phyloP scores from a whole-genome alignment of 2,888 invertebrate genomes.

The Therioaphis trifolii region DNA sequence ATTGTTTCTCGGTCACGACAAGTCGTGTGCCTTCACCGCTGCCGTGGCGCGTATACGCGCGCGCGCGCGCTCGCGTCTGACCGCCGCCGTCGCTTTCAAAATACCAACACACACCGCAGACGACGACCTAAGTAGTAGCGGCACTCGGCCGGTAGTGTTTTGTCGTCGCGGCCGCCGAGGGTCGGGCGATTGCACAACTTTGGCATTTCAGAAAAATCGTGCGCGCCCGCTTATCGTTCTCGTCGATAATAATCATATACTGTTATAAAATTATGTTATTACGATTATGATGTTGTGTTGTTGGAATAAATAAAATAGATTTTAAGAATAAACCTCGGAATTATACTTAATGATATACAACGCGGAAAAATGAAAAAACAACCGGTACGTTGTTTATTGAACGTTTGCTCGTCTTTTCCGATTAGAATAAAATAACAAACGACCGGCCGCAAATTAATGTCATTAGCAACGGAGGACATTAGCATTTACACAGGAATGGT shows the following conservation, averaged over 20 bases:
- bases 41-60: slow-evolving; percentile 20
- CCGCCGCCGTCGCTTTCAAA: slow-evolving; percentile 44
- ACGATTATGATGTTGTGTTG: too few relatives aligned
- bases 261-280: too few relatives aligned
- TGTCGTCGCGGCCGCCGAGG: too few relatives aligned
- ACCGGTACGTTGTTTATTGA: slow-evolving; percentile 6
- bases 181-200: slow-evolving; percentile 49
- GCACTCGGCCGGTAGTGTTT: too few relatives aligned
- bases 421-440: slow-evolving; percentile 6
- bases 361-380: not conserved
- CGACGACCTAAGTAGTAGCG: slow-evolving; percentile 30
- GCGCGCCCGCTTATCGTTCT: slow-evolving; percentile 17
- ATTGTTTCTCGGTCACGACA: slow-evolving; percentile 61
- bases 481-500: too few relatives aligned
- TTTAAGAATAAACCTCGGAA: too few relatives aligned
- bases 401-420: slow-evolving; percentile 30
- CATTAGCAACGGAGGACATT: slow-evolving; percentile 30
- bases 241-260: not conserved
- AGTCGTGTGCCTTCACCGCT: slow-evolving; percentile 55
- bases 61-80: slow-evolving; percentile 22
- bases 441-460: slow-evolving; percentile 27
- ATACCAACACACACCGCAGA: slow-evolving; percentile 44
- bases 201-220: slow-evolving; percentile 52
- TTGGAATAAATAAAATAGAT: too few relatives aligned
- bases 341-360: not conserved